Base-by-base conservation (phyloP, 1,140 invertebrate species). In the Agrilus planipennis region DNA sequence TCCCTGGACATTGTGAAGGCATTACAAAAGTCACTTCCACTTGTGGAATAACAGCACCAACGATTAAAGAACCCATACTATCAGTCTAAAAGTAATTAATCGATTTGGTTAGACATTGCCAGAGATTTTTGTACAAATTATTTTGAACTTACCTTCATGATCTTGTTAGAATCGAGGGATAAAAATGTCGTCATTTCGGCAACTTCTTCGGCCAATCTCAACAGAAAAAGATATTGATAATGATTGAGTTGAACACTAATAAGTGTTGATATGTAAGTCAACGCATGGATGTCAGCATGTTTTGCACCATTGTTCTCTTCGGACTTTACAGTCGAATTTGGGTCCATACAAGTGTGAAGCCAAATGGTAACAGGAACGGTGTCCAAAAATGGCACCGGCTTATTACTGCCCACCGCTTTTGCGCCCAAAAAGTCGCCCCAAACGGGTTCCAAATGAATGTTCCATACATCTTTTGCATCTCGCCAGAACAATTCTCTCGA, bases 401-500 rank as follows among this genome's bases (percentile, higher is more conserved):
- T 75, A 52, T 73, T 76, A 23, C 70, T 69, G 16, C 73, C 76
- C 14, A 81, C 74, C 1, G 83, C 81, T 25, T 78, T 64, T n/a
- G 81, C 80, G 1, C 84, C 83, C 42, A 77, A 72, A 62, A 94
- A 94, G 62, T 96, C 90, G 4, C 84, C 79, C 89, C 89, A 95
- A 22, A 93, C 72, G 1, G 91, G 89, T 60, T 95, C 90, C 14
- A 89, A 66, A 52, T 76, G 74, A 11, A 88, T 73, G 57, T 84
- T 89, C 89, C 91, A 93, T 6, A 95, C 74, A 54, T 88, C 79
- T 51, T 84, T 76, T 10, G 77, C 74, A 55, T 90, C 85, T 1
- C 77, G 79, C 83, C 84, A 90, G 21, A 91, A 64, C 35, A 88
- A 62, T 58, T 85, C 81, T 32, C 71, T 59, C 16, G 61, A 69